These are phyloP conservation scores for Anthonomus grandis DNA, from an alignment of 1,140 invertebrate genomes.

Conservation along the genomic window DNA sequence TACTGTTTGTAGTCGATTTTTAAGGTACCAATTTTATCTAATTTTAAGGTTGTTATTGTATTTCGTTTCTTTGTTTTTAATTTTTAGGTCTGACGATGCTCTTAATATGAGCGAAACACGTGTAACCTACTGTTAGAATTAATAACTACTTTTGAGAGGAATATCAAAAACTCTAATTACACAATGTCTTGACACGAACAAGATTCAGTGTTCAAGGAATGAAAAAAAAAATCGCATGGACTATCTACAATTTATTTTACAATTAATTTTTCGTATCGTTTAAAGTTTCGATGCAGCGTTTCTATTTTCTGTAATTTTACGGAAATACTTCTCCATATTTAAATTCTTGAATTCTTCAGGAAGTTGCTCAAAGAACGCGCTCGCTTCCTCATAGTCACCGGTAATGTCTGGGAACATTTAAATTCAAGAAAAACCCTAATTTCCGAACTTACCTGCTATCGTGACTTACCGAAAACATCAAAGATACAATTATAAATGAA, in stretches of 20 bases:
- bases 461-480: conserved; percentile 52
- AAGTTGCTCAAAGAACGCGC: conserved; percentile 4
- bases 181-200: neutral
- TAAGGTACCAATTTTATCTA: too few relatives aligned
- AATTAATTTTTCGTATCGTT: conserved; percentile 2
- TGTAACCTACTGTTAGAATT: too few relatives aligned
- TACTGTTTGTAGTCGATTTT: too few relatives aligned
- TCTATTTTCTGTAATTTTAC: neutral
- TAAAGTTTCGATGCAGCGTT: neutral
- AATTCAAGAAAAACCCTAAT: neutral
- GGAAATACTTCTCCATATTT: neutral
- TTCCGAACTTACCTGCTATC: neutral
- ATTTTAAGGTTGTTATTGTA: too few relatives aligned
- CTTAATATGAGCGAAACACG: too few relatives aligned
- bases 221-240: neutral
- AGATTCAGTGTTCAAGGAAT: neutral
- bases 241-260: neutral
- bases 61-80: too few relatives aligned
- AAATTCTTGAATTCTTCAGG: conserved; percentile 6
- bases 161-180: neutral
- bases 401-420: conserved; percentile 13
- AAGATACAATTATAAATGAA: conserved; percentile 52
- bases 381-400: conserved; percentile 7
- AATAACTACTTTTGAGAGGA: too few relatives aligned
- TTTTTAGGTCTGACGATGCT: too few relatives aligned